Evolutionary conservation across 2,113 vertebrate species (phyloP).

Genomic region (Halcyon senegalensis): DNA sequence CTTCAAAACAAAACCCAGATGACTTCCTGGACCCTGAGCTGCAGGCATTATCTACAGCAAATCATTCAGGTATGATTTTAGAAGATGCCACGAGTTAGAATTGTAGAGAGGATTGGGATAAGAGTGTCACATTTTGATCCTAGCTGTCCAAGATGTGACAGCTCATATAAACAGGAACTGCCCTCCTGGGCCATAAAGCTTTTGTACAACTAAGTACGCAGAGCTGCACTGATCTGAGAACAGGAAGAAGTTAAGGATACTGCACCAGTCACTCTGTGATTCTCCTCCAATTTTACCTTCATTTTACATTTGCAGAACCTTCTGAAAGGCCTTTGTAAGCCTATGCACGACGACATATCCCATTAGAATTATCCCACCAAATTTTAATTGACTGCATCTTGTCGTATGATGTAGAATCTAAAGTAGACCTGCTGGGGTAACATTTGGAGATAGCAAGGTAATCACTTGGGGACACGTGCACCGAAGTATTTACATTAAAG

Average conservation of each 20-base stretch:
- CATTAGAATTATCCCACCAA: not conserved
- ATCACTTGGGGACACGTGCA: not conserved
- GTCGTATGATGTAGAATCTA: not conserved
- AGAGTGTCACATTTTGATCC: not conserved
- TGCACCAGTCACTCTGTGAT: rapidly evolving
- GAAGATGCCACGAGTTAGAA: not conserved
- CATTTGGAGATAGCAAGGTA: not conserved
- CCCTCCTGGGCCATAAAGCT: not conserved
- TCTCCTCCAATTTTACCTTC: not conserved
- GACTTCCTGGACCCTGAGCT: not conserved
- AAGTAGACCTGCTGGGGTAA: not conserved
- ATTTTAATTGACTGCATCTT: not conserved
- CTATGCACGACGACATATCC: not conserved
- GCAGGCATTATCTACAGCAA: not conserved
- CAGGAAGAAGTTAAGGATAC: not conserved
- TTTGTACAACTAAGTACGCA: too few relatives aligned
- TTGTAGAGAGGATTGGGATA: not conserved
- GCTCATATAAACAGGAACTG: not conserved
- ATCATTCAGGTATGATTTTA: not conserved
- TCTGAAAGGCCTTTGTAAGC: not conserved
- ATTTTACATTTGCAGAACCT: not conserved
- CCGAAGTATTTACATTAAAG: not conserved
- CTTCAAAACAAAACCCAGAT: not conserved
- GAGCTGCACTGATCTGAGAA: not conserved
- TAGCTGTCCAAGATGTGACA: not conserved